Base-by-base conservation (phyloP, 2,797 vertebrate genomes). In the Echeneis naucrates region DNA sequence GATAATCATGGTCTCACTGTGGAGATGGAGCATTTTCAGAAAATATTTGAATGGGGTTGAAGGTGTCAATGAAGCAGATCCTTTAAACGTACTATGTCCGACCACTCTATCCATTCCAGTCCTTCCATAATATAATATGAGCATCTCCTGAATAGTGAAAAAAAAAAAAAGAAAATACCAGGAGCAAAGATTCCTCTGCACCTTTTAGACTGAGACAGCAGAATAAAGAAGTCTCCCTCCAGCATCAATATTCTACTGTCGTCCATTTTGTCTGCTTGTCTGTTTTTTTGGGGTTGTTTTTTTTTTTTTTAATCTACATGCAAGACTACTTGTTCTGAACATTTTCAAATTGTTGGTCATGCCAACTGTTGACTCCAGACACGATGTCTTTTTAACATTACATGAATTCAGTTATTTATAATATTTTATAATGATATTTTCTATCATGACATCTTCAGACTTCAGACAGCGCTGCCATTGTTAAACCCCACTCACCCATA, bases 401-500 rank as follows among this genome's bases (percentile, higher is more conserved):
- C n/a, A 45, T 4, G 5, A 47, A n/a, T n/a, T n/a, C n/a, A n/a
- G n/a, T n/a, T n/a, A n/a, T n/a, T 21, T 47, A 1, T 1, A 47
- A 1, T 1, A 47, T 24, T 50, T 24, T 42, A 9, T 61, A n/a
- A n/a, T n/a, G n/a, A n/a, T n/a, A n/a, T n/a, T n/a, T n/a, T n/a
- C n/a, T n/a, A n/a, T n/a, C n/a, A n/a, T n/a, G n/a, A n/a, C n/a
- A n/a, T n/a, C n/a, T 5, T 50, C 7, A 6, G 30, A n/a, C 17
- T 70, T 50, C 30, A 32, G 42, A 13, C n/a, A 33, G 7, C 5
- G 35, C 38, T 51, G 51, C 66, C 30, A 54, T 9, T 53, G 42
- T 75, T 70, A 17, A 54, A 72, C 24, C 71, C 24, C 21, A 64
- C 93, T 94, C 93, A 99, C 98, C 98, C 95, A 96, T 95, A 77